Evolutionary conservation across 1,140 invertebrate species (phyloP).

Genomic region (Batillaria attramentaria): DNA sequence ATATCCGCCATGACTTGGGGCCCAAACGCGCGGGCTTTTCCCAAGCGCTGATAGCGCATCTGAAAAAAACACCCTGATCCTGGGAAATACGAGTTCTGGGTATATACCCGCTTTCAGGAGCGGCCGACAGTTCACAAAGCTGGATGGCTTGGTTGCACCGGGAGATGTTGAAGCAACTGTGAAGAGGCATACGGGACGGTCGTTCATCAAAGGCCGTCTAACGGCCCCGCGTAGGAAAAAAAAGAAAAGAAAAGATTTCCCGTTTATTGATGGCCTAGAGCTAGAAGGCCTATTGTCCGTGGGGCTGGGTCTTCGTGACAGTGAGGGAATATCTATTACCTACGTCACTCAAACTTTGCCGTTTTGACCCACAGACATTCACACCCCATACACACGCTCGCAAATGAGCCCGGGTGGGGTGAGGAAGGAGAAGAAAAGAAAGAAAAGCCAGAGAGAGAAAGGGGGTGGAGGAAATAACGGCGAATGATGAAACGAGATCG

Average conservation of each 20-base stretch:
- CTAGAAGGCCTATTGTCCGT: neutral
- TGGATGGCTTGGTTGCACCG: slow-evolving; percentile 8
- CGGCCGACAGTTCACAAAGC: no score
- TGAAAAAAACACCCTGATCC: no score
- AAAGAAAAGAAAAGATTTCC: slow-evolving; percentile 15
- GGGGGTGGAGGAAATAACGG: neutral
- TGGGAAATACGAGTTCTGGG: no score
- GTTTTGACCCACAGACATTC: slow-evolving; percentile 28
- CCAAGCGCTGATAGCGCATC: no score
- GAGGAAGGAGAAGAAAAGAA: neutral
- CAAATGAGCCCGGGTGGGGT: neutral
- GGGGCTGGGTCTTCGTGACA: neutral
- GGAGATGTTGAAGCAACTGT: slow-evolving; percentile 11
- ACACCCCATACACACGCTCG: neutral
- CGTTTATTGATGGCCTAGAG: slow-evolving; percentile 24
- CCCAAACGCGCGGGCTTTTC: no score
- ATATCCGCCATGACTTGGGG: no score
- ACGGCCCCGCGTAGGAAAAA: neutral
- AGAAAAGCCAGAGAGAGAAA: neutral
- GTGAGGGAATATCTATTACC: slow-evolving; percentile 24
- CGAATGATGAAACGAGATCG: neutral
- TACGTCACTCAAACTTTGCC: slow-evolving; percentile 27
- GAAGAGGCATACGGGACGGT: neutral
- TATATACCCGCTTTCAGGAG: no score
- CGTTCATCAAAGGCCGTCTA: slow-evolving; percentile 18